phyloP scores from a whole-genome alignment of 2,888 invertebrate species.

The Meganola albula region DNA sequence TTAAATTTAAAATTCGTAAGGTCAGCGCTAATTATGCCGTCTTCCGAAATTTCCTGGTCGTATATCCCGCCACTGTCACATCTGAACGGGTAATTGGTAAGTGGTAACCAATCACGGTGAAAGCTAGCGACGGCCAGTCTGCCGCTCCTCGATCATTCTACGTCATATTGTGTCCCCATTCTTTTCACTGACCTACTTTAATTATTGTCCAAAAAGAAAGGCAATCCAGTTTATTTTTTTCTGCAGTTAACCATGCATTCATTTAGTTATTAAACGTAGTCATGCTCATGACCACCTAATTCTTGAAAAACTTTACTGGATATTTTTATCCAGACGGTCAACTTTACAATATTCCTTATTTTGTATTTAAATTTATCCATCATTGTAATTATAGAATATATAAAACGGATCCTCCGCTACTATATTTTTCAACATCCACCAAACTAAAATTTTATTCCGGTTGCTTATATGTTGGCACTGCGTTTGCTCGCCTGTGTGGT shows the following conservation, averaged over 20 bases:
- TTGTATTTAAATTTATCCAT: no score
- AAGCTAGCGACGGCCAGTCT: slow-evolving; percentile 41
- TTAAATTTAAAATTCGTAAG: slow-evolving; percentile 16
- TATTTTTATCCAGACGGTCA: no score
- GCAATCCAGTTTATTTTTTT: slow-evolving; percentile 27
- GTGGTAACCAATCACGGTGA: slow-evolving; percentile 56
- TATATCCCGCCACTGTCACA: slow-evolving; percentile 35
- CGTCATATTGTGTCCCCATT: slow-evolving; percentile 37
- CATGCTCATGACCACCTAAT: no score
- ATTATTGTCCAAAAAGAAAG: slow-evolving; percentile 31
- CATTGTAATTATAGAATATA: no score
- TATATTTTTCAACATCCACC: no score
- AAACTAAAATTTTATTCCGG: no score
- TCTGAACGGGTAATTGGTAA: slow-evolving; percentile 51
- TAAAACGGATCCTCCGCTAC: no score
- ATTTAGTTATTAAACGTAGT: slow-evolving; percentile 30
- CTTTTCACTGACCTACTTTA: slow-evolving; percentile 21
- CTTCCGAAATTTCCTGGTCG: slow-evolving; percentile 28
- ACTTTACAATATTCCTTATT: no score
- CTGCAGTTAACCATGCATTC: slow-evolving; percentile 20
- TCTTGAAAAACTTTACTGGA: no score
- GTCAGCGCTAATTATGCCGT: slow-evolving; percentile 26
- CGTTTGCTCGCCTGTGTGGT: slow-evolving; percentile 18
- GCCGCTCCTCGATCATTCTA: slow-evolving; percentile 35
- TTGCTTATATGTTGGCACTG: no score